Evolutionary conservation across 2,113 vertebrate genomes (phyloP).

Genomic region (Oxyruncus cristatus): DNA sequence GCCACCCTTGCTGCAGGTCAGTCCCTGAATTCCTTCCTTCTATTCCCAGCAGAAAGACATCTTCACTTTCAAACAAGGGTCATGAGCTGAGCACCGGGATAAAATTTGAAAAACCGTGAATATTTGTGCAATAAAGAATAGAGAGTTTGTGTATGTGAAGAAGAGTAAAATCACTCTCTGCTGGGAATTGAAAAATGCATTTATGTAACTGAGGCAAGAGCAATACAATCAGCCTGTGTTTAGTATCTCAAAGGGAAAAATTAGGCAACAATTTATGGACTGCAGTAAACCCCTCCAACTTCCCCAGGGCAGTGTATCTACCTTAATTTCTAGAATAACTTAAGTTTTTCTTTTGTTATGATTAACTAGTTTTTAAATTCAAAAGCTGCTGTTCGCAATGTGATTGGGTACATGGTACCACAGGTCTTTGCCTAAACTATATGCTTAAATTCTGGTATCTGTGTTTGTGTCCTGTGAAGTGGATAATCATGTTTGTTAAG

Average conservation of each 20-base stretch:
- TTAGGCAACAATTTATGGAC: not conserved
- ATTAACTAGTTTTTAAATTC: not conserved
- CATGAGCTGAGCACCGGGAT: not conserved
- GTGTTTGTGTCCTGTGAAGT: not conserved
- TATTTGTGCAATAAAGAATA: not conserved
- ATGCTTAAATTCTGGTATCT: not conserved
- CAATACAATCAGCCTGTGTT: not conserved
- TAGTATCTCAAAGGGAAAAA: not conserved
- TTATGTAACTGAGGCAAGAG: not conserved
- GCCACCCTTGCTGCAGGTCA: not conserved
- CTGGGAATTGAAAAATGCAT: not conserved
- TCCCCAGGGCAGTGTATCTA: not conserved
- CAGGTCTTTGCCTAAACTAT: not conserved
- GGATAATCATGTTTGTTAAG: conserved; percentile 11
- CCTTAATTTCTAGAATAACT: not conserved
- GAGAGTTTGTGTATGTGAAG: not conserved
- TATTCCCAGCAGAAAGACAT: not conserved
- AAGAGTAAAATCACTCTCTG: not conserved
- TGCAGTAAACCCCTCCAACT: not conserved
- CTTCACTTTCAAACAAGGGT: not conserved
- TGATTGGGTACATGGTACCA: not conserved
- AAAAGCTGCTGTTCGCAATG: not conserved
- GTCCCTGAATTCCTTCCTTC: not conserved
- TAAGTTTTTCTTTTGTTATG: not conserved
- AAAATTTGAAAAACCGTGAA: not conserved